A percentile compares a stretch with the other conserved stretches of the same genome.
These are phyloP conservation scores for Meloidogyne floridensis DNA, from an alignment of 1,140 invertebrate species.

Conservation along the genomic window DNA sequence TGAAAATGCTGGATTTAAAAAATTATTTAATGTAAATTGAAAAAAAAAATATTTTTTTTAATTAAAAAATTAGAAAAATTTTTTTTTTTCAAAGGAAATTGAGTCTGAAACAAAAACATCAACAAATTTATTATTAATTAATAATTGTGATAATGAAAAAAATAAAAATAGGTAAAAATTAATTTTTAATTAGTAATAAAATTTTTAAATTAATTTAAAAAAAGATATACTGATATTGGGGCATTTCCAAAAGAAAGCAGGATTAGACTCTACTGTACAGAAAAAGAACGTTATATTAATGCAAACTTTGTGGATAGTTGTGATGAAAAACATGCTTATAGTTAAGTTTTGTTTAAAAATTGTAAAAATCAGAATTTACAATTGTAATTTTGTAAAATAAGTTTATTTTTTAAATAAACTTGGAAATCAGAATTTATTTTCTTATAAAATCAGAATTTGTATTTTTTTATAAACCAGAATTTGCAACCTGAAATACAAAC, in stretches of 20 bases:
- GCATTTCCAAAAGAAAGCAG: slow-evolving; percentile 54
- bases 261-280: slow-evolving; percentile 48
- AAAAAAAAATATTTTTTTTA: not conserved
- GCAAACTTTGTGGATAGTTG: slow-evolving; percentile 65
- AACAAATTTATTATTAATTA: not conserved
- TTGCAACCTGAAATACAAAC: too few relatives aligned
- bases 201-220: slow-evolving; percentile 32
- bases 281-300: slow-evolving; percentile 56
- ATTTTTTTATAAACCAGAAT: not conserved
- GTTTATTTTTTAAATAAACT: too few relatives aligned
- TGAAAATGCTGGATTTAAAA: slow-evolving; percentile 57
- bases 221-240: slow-evolving; percentile 59
- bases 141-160: slow-evolving; percentile 14
- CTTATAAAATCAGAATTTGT: not conserved
- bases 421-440: not conserved
- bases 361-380: not conserved
- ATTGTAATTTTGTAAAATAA: not conserved
- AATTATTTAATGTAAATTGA: slow-evolving; percentile 58
- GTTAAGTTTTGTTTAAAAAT: not conserved
- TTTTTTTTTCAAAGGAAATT: slow-evolving; percentile 16
- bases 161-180: slow-evolving; percentile 41
- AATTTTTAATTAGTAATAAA: not conserved
- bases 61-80: not conserved
- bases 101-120: slow-evolving; percentile 13
- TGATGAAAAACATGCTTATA: slow-evolving; percentile 26